Evolutionary conservation across 2,888 invertebrate genomes (phyloP).

Genomic region (Allolobophora icterica): DNA sequence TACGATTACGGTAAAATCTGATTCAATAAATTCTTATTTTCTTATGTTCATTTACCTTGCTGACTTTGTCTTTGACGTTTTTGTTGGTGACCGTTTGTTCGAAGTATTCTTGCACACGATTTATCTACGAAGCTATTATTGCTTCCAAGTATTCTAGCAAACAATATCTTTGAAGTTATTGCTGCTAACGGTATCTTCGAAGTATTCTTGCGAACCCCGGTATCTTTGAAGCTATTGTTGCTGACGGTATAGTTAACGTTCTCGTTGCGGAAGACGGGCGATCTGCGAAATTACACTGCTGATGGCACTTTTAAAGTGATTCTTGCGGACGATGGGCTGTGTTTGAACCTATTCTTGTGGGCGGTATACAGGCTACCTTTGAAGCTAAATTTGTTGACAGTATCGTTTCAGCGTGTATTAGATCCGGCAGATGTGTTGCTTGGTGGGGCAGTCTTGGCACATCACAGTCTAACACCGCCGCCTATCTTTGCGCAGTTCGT

Average conservation of each 20-base stretch:
- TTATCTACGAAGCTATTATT: too few species aligned
- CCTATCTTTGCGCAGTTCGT: background rate
- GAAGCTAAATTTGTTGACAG: conserved; percentile 1
- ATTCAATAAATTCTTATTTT: background rate
- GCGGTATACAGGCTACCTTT: background rate
- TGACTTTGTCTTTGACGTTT: background rate
- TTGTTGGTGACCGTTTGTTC: too few species aligned
- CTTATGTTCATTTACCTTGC: background rate
- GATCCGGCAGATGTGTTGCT: background rate
- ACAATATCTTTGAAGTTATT: background rate
- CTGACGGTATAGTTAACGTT: too few species aligned
- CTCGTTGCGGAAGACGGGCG: background rate
- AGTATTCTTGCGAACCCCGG: too few species aligned
- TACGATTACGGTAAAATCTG: too few species aligned
- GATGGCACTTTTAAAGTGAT: background rate
- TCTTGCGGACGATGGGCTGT: too few species aligned
- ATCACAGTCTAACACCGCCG: background rate
- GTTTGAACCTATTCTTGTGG: background rate
- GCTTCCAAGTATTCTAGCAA: background rate
- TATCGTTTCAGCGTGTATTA: background rate
- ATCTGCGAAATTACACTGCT: background rate
- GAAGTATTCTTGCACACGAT: too few species aligned
- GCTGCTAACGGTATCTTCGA: too few species aligned
- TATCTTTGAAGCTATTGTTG: too few species aligned
- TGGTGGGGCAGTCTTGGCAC: background rate